phyloP scores from a whole-genome alignment of 2,888 invertebrate genomes.

The Troides aeacus region DNA sequence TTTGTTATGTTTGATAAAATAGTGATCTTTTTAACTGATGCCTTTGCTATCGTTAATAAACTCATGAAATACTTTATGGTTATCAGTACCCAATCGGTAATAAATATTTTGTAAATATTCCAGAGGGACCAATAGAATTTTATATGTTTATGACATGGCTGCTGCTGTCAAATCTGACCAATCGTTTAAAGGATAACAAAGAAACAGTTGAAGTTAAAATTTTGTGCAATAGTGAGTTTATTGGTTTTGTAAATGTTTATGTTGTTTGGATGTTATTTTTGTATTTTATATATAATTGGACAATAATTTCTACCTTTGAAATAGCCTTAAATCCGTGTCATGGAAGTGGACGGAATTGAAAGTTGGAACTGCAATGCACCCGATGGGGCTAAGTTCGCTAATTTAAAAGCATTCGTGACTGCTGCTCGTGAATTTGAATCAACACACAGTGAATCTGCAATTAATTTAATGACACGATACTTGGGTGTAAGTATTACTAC shows the following conservation, averaged over 20 bases:
- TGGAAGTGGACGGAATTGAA: slow-evolving; percentile 70
- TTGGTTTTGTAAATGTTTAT: slow-evolving; percentile 40
- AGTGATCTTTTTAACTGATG: too few species aligned
- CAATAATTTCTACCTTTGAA: slow-evolving; percentile 1
- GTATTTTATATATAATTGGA: slow-evolving; percentile 15
- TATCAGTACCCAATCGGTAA: slow-evolving; percentile 10
- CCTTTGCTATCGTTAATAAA: neutral
- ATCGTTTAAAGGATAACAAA: slow-evolving; percentile 37
- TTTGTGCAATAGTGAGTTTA: slow-evolving; percentile 31
- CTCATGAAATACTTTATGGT: neutral
- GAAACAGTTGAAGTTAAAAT: slow-evolving; percentile 73
- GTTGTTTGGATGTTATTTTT: slow-evolving; percentile 21
- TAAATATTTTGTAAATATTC: slow-evolving; percentile 24
- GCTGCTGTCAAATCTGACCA: slow-evolving; percentile 36
- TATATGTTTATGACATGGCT: slow-evolving; percentile 2
- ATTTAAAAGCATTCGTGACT: slow-evolving; percentile 78
- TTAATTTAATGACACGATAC: slow-evolving; percentile 76
- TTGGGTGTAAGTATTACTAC: slow-evolving; percentile 62
- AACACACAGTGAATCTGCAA: slow-evolving; percentile 73
- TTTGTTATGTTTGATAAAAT: too few species aligned
- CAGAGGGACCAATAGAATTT: slow-evolving; percentile 19
- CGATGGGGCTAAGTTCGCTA: slow-evolving; percentile 65
- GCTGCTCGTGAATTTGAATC: slow-evolving; percentile 76
- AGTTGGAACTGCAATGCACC: slow-evolving; percentile 50
- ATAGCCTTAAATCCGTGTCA: slow-evolving; percentile 33